phyloP scores from a whole-genome alignment of 2,888 invertebrate species.

The Tetheella fluctuosa region DNA sequence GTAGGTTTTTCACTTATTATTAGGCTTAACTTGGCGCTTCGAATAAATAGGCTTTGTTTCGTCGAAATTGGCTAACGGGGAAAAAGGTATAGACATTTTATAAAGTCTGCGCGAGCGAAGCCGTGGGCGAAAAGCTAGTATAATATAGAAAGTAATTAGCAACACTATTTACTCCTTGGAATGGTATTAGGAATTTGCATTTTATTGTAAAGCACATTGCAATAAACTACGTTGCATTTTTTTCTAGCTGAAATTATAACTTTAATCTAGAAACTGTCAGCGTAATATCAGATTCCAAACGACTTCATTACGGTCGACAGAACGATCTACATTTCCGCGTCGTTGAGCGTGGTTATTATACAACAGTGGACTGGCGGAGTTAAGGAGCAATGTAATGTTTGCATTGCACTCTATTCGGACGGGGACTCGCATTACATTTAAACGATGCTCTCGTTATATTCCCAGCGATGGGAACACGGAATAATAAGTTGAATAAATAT shows the following conservation, averaged over 20 bases:
- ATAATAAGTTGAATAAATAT: slow-evolving; percentile 49
- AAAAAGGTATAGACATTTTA: no score
- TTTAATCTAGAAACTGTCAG: slow-evolving; percentile 4
- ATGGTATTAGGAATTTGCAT: no score
- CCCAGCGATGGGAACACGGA: slow-evolving; percentile 35
- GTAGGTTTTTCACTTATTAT: no score
- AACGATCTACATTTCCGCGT: slow-evolving; percentile 50
- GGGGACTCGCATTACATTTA: slow-evolving; percentile 24
- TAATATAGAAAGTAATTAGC: no score
- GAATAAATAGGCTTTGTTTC: no score
- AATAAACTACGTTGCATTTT: not conserved
- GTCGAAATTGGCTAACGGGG: no score
- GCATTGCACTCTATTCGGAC: slow-evolving; percentile 47
- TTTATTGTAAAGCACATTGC: no score
- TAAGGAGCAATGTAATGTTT: slow-evolving; percentile 53
- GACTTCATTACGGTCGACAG: slow-evolving; percentile 35
- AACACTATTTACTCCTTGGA: no score
- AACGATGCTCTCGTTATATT: slow-evolving; percentile 25
- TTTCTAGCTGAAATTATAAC: not conserved
- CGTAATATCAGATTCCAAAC: slow-evolving; percentile 23
- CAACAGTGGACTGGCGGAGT: slow-evolving; percentile 32
- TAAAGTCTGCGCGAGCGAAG: no score
- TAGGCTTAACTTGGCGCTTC: no score
- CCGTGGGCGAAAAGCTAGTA: no score
- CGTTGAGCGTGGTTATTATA: slow-evolving; percentile 33